Conservation (phyloP, 2,113 vertebrate species). For the Bambusicola thoracicus region DNA sequence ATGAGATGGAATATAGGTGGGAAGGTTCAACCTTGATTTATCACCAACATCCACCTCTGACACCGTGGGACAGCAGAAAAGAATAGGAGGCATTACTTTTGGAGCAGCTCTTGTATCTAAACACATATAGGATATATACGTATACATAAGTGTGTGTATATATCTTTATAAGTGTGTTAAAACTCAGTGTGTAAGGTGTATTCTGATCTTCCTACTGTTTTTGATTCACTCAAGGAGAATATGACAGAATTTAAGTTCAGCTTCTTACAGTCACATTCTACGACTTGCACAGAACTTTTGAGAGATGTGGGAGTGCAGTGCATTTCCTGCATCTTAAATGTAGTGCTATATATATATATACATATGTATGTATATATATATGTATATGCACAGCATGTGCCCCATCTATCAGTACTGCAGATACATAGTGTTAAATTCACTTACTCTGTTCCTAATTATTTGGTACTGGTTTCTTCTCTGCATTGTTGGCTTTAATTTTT, state of each 20-base stretch:
- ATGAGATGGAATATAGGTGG: too few relatives aligned
- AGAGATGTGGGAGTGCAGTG: not conserved
- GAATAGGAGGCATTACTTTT: too few relatives aligned
- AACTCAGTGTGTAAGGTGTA: not conserved
- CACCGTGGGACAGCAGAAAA: too few relatives aligned
- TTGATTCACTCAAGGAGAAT: not conserved
- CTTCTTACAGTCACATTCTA: not conserved
- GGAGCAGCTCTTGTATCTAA: too few relatives aligned
- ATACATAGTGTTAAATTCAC: not conserved
- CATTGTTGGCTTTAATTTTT: slow-evolving; percentile 6
- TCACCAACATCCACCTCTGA: too few relatives aligned
- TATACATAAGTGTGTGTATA: not conserved
- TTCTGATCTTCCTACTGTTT: not conserved
- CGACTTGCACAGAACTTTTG: not conserved
- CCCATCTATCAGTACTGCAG: not conserved
- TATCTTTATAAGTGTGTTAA: not conserved
- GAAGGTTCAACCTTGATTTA: too few relatives aligned
- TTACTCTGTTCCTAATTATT: not conserved
- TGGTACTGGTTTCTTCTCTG: not conserved
- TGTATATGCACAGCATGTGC: not conserved
- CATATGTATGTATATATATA: too few relatives aligned
- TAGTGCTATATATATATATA: not conserved
- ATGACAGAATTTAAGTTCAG: not conserved
- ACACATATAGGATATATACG: too few relatives aligned
- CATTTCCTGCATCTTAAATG: not conserved